phyloP scores from a whole-genome alignment of 2,113 vertebrate species.

The Ailuropoda melanoleuca region DNA sequence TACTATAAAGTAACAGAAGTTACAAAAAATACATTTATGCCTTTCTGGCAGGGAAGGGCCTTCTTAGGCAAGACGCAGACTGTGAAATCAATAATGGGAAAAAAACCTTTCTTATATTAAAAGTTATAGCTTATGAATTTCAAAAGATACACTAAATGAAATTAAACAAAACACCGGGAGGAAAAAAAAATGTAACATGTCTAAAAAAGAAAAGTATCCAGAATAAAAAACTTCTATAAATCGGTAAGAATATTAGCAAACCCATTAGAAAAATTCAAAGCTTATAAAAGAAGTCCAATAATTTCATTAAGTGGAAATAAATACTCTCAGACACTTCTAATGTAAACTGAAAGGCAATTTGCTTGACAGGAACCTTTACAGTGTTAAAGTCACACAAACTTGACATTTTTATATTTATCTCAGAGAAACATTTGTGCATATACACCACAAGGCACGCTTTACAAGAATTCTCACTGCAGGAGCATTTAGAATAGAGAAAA shows the following conservation, averaged over 20 bases:
- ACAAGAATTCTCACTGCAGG: not conserved
- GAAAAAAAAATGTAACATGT: not conserved
- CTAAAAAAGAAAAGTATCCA: constrained; percentile 6
- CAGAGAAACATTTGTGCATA: not conserved
- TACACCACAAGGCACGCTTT: not conserved
- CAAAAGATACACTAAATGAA: not conserved
- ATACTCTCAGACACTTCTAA: not conserved
- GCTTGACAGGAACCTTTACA: not conserved
- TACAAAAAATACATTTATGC: not conserved
- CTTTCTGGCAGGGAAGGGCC: not conserved
- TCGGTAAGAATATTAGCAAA: not conserved
- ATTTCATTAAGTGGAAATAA: not conserved
- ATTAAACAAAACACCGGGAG: not conserved
- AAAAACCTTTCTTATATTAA: not conserved
- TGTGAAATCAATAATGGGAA: not conserved
- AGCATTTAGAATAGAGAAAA: not conserved
- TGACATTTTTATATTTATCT: not conserved
- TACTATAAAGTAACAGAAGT: not conserved
- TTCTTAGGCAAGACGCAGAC: not conserved
- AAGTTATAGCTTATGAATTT: not conserved
- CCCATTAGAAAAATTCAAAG: not conserved
- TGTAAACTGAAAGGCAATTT: not conserved
- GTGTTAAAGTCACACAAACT: not conserved
- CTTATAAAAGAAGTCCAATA: not conserved
- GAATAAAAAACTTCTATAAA: not conserved